phyloP scores from a whole-genome alignment of 2,888 invertebrate species.

The Apamea anceps region DNA sequence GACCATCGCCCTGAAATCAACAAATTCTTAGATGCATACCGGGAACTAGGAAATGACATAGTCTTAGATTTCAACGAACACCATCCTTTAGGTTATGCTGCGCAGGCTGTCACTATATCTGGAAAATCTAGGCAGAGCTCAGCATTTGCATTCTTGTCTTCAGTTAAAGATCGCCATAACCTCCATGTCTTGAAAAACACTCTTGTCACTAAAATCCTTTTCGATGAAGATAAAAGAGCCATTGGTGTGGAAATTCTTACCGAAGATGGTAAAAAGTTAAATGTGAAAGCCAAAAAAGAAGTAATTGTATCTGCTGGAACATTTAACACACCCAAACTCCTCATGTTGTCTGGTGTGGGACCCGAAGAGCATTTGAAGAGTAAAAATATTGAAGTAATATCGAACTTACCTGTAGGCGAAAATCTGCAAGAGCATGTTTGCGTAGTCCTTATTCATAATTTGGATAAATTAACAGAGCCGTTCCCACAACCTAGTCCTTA shows the following conservation, averaged over 20 bases:
- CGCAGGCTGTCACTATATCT: slow-evolving; percentile 59
- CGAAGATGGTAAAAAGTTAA: slow-evolving; percentile 59
- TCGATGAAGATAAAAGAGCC: slow-evolving; percentile 63
- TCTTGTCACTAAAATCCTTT: slow-evolving; percentile 68
- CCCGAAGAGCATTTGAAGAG: slow-evolving; percentile 70
- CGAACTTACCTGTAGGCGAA: slow-evolving; percentile 74
- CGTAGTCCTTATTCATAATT: slow-evolving; percentile 58
- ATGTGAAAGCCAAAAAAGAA: slow-evolving; percentile 69
- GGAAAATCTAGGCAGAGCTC: slow-evolving; percentile 82
- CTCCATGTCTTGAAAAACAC: slow-evolving; percentile 71
- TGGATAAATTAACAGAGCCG: slow-evolving; percentile 80
- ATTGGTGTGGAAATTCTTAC: slow-evolving; percentile 65
- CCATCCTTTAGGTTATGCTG: slow-evolving; percentile 74
- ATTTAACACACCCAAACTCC: slow-evolving; percentile 72
- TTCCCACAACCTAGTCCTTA: slow-evolving; percentile 61
- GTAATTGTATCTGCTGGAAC: slow-evolving; percentile 73
- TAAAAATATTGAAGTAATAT: slow-evolving; percentile 68
- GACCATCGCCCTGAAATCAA: slow-evolving; percentile 60
- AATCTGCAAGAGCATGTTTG: slow-evolving; percentile 73
- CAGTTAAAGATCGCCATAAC: slow-evolving; percentile 69
- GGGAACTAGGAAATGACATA: slow-evolving; percentile 79
- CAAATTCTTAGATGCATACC: slow-evolving; percentile 73
- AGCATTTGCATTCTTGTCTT: slow-evolving; percentile 78
- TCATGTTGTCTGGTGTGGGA: slow-evolving; percentile 77
- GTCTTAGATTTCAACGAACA: slow-evolving; percentile 71